These are phyloP conservation scores for Ctenosaura bakeri DNA, from an alignment of 2,797 vertebrate genomes.

Conservation along the genomic window DNA sequence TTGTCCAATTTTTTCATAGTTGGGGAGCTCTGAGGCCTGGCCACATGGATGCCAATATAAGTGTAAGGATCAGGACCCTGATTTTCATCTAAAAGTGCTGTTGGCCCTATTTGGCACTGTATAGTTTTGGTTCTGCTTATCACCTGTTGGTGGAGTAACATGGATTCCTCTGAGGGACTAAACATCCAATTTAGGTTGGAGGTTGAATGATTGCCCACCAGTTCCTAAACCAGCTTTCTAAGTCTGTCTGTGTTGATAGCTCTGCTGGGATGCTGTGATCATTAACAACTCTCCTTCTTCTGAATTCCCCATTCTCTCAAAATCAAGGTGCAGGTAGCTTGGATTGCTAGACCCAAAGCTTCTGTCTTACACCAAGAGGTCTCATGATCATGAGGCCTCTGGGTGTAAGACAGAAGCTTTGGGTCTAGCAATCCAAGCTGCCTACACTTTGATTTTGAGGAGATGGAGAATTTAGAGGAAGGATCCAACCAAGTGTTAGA, in stretches of 20 bases:
- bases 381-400: neutral
- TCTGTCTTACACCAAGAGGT: no score
- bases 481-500: no score
- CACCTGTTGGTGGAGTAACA: neutral
- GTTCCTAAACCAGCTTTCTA: neutral
- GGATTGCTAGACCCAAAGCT: no score
- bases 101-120: neutral
- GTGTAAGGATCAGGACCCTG: neutral
- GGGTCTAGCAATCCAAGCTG: neutral
- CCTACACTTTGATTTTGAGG: no score
- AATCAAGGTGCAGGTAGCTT: neutral
- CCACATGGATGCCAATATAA: neutral
- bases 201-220: neutral
- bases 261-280: neutral
- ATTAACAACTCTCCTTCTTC: neutral
- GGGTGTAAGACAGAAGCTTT: neutral
- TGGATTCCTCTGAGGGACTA: neutral
- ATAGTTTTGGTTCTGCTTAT: neutral
- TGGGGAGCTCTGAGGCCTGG: no score
- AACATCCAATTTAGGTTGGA: neutral
- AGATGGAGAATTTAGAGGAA: no score
- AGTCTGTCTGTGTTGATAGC: neutral
- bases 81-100: neutral
- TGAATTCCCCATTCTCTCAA: neutral
- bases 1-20: neutral